A percentile compares a stretch with the other conserved stretches of the same genome.
Conservation (phyloP, 2,888 invertebrate genomes). For the Sarcophaga carnaria region DNA sequence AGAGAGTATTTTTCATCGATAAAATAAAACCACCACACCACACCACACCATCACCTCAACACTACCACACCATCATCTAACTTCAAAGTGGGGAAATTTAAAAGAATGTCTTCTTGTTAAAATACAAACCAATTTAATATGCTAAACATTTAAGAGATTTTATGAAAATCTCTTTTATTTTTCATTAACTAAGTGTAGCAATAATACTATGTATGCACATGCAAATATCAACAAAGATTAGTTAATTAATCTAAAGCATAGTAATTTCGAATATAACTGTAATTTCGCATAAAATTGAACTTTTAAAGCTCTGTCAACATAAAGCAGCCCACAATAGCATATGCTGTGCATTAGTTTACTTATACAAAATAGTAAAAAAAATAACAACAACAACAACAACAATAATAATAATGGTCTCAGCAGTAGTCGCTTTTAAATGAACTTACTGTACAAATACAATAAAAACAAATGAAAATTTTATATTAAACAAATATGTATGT, state of each 20-base stretch:
- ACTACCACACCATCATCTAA: not conserved
- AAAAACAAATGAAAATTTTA: constrained; percentile 55
- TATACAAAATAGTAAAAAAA: not conserved
- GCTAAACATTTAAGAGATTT: too few species aligned
- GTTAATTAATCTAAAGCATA: too few species aligned
- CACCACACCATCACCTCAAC: too few species aligned
- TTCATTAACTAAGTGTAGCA: too few species aligned
- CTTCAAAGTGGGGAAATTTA: not conserved
- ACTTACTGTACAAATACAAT: not conserved
- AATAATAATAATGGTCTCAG: not conserved
- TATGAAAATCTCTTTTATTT: too few species aligned
- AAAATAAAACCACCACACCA: not conserved
- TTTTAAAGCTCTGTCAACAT: too few species aligned
- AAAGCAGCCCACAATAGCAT: too few species aligned
- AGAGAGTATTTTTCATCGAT: not conserved
- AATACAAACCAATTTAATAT: not conserved
- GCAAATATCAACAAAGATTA: too few species aligned
- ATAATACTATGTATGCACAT: too few species aligned
- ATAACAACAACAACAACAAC: not conserved
- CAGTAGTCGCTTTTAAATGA: not conserved
- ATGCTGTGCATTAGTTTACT: not conserved
- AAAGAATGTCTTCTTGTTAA: constrained; percentile 42
- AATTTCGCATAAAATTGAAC: too few species aligned
- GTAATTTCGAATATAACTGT: too few species aligned
- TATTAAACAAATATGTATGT: constrained; percentile 33